A percentile compares a stretch with the other conserved stretches of the same genome.
phyloP scores from a whole-genome alignment of 1,140 invertebrate genomes.

The Drosophila repleta region DNA sequence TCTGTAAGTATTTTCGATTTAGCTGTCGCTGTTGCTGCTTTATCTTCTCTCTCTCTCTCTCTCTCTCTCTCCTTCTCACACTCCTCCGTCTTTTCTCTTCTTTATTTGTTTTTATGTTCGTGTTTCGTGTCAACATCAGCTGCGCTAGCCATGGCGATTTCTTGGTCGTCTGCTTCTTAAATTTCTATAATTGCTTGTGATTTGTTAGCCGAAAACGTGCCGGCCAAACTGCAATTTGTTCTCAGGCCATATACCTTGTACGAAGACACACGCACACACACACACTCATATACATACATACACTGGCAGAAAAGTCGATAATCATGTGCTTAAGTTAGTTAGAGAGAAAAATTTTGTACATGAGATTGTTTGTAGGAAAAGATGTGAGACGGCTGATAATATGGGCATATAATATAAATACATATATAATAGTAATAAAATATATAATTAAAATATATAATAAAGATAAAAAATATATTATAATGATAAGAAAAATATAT shows the following conservation, averaged over 20 bases:
- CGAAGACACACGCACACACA: not conserved
- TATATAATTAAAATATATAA: too few species aligned
- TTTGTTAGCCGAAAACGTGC: conserved; percentile 79
- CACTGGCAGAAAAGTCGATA: conserved; percentile 5
- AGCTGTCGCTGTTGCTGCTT: conserved; percentile 25
- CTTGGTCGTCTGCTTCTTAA: conserved; percentile 66
- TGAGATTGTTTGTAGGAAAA: too few species aligned
- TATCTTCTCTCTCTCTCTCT: not conserved
- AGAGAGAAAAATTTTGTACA: too few species aligned
- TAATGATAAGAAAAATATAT: too few species aligned
- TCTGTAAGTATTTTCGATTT: conserved; percentile 78
- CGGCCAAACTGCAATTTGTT: conserved; percentile 77
- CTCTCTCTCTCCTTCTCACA: not conserved
- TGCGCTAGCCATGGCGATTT: conserved; percentile 60
- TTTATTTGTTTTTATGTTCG: conserved; percentile 48
- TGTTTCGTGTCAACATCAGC: conserved; percentile 77
- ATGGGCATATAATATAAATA: too few species aligned
- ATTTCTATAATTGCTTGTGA: conserved; percentile 83
- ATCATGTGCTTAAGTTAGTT: conserved; percentile 11
- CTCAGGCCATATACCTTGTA: conserved; percentile 32
- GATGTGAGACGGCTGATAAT: too few species aligned
- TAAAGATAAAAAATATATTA: too few species aligned
- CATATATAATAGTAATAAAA: too few species aligned
- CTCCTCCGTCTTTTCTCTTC: not conserved
- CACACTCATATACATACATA: conserved; percentile 16